Evolutionary conservation across 2,888 invertebrate species (phyloP), one percentile per base, ranked within the genome.

Genomic region (Ecliptopera silaceata): DNA sequence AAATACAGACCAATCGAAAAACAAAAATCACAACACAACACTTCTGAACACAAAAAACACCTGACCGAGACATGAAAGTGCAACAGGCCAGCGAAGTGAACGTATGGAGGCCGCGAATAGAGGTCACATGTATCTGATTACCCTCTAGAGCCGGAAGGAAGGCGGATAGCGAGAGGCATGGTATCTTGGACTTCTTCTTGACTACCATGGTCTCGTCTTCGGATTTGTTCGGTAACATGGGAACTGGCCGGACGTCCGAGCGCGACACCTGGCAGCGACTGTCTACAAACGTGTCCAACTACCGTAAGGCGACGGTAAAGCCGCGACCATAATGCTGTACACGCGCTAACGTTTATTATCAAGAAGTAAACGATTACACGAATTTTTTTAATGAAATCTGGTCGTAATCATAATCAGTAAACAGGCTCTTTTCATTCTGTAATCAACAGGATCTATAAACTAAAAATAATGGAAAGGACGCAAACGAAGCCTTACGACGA

Each of bases 111-210:
- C 83, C 88, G 78, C 73, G 63, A 72, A 81, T 81, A 80, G 80
- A 89, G 87, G 88, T 87, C 87, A 86, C 63, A 66, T 71, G 53
- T 64, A 77, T 50, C 31, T 29, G 20, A 47, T 80, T 89, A 91
- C 91, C 91, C 90, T 91, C 91, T 73, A 91, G 70, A 55, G 88
- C 88, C 69, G 91, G 91, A 59, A 91, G 86, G 72, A 91, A 87
- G 58, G 90, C 84, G 13, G 89, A 84, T 64, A 91, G 75, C 62
- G 91, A 90, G 59, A 91, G 80, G 71, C 91, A 91, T 80, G 91
- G 88, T 84, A 91, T 89, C 82, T 88, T 90, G 50, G 84, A 86
- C 71, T 89, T 89, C 86, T 90, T 91, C 82, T 91, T 91, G 76
- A 86, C 80, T 63, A 90, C 89, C 87, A 89, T 88, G 50, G 84